Base-by-base conservation (phyloP, 2,113 vertebrate species). In the Pluvianellus socialis region DNA sequence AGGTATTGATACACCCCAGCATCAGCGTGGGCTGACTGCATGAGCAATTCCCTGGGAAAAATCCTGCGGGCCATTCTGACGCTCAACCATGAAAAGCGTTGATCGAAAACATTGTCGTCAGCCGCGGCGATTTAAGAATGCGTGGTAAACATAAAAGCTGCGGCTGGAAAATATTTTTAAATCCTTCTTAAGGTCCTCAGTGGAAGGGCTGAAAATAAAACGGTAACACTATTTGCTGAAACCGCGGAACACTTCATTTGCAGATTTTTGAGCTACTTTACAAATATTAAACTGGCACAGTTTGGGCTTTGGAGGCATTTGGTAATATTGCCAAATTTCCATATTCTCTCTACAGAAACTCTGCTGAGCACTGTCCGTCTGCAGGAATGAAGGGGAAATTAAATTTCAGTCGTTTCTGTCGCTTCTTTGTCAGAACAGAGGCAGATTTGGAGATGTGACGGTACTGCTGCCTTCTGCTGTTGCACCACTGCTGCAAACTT, bases 21-120 rank as follows among this genome's bases (percentile, higher is more conserved):
- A 83, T 59, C 90, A 65, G 68, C 84, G 35, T 28, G 68, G 92
- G 66, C 33, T 87, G 68, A 79, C 40, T 75, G 91, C 94, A 66
- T 47, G 70, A 84, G 91, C 45, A 96, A 92, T 90, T 83, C 52
- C 66, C 65, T 63, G 56, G 53, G 79, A 76, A 83, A 95, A 92
- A 55, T 38, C 59, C 63, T 56, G 53, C 42, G 21, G 95, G 92
- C 55, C 52, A 63, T 87, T 95, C 93, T 94, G 82, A 77, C 66
- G 80, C 76, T 83, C 87, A 59, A n/a, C 44, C 26, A 28, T 38
- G 47, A 38, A 40, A 84, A 49, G n/a, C 4, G 32, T 33, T 59
- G 72, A 82, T 61, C 49, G 71, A 86, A 97, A 81, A 56, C 61
- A 32, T 9, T 15, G 56, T 68, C 85, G 58, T 12, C 40, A 66